phyloP scores from a whole-genome alignment of 2,888 invertebrate species.

The Oscheius sp. region DNA sequence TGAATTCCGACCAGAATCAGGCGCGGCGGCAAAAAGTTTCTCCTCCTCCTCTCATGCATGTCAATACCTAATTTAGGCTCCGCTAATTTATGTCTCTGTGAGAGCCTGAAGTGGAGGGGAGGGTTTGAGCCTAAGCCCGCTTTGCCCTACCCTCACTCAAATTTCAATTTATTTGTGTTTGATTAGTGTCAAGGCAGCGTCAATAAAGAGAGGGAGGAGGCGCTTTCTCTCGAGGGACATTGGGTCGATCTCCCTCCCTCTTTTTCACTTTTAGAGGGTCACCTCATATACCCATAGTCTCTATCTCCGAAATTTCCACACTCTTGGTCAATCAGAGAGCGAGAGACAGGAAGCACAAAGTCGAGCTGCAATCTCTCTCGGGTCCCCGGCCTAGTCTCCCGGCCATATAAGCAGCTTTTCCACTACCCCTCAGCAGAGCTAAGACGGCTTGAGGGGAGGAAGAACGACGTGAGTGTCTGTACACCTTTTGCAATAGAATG shows the following conservation, averaged over 20 bases:
- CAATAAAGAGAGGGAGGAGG: slow-evolving; percentile 34
- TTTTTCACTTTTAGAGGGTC: too few species aligned
- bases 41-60: neutral
- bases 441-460: neutral
- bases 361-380: neutral
- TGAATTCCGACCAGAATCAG: neutral
- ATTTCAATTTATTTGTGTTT: slow-evolving; percentile 37
- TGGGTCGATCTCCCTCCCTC: slow-evolving; percentile 7
- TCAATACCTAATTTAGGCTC: neutral
- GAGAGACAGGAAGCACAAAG: slow-evolving; percentile 53
- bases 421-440: neutral
- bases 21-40: neutral
- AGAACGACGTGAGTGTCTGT: too few species aligned
- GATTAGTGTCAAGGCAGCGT: slow-evolving; percentile 38
- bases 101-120: neutral
- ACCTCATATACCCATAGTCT: neutral
- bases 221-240: slow-evolving; percentile 7
- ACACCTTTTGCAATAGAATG: too few species aligned
- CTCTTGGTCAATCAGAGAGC: slow-evolving; percentile 21
- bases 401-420: slow-evolving; percentile 25
- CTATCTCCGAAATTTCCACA: neutral
- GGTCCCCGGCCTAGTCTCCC: neutral
- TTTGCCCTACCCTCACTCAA: slow-evolving; percentile 15
- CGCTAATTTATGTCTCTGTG: neutral
- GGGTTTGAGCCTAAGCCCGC: neutral